phyloP scores from a whole-genome alignment of 2,113 vertebrate genomes.

The Aptenodytes patagonicus region DNA sequence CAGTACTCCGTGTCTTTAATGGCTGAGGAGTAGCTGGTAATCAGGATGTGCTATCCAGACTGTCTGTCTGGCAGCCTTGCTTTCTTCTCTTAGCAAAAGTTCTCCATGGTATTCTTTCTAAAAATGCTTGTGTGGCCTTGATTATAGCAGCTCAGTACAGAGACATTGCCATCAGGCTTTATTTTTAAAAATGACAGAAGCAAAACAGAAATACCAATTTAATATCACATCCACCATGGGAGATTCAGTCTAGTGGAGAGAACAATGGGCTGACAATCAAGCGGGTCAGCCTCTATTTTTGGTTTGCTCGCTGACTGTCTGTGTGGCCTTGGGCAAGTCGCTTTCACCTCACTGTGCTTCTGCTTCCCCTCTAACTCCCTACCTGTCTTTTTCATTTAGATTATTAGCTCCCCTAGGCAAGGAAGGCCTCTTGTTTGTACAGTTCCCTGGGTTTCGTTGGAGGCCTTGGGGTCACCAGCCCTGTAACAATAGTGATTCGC shows the following conservation, averaged over 20 bases:
- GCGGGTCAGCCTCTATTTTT: constrained; percentile 51
- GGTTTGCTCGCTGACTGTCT: neutral
- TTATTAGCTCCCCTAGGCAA: constrained; percentile 21
- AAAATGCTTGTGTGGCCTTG: neutral
- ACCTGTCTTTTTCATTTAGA: constrained; percentile 49
- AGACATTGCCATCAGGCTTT: neutral
- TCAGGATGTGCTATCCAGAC: neutral
- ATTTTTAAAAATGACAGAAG: constrained; percentile 30
- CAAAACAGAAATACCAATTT: constrained; percentile 32
- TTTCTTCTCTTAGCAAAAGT: neutral
- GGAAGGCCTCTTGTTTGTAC: constrained; percentile 6
- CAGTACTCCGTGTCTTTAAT: neutral
- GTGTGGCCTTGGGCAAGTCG: constrained; percentile 31
- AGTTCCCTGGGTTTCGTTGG: neutral
- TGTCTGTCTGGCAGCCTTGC: neutral
- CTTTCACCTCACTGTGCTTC: constrained; percentile 27
- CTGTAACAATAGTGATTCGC: neutral
- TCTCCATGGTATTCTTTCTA: neutral
- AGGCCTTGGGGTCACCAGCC: neutral
- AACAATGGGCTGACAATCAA: constrained; percentile 49
- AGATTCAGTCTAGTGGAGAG: constrained; percentile 15
- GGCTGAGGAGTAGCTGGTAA: neutral
- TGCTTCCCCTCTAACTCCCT: constrained; percentile 3
- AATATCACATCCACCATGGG: constrained; percentile 21
- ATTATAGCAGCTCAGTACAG: neutral